Evolutionary conservation across 1,140 invertebrate genomes (phyloP).

Genomic region (Radopholus similis): DNA sequence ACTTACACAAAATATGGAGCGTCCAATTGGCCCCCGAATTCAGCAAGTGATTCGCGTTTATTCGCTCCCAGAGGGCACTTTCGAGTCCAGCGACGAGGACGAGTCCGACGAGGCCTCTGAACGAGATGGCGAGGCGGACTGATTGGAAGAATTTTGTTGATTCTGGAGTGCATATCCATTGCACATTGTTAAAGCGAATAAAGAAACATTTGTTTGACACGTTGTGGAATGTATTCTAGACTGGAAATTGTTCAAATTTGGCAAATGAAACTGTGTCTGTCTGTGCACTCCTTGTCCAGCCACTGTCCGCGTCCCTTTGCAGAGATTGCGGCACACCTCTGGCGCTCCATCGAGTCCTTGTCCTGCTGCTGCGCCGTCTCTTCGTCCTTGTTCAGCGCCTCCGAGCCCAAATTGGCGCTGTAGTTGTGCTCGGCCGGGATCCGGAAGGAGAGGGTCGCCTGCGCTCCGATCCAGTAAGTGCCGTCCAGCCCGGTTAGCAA

Average conservation of each 20-base stretch:
- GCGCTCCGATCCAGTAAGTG: conserved; percentile 30
- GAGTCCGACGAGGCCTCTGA: conserved; percentile 27
- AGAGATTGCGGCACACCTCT: conserved; percentile 25
- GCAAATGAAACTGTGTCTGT: conserved; percentile 26
- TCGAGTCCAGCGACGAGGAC: conserved; percentile 51
- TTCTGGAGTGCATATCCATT: not conserved
- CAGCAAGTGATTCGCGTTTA: conserved; percentile 68
- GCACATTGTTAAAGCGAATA: too few relatives aligned
- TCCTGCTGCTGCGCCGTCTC: conserved; percentile 8
- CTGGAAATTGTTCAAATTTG: conserved; percentile 18
- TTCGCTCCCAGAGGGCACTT: conserved; percentile 52
- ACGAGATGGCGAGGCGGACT: conserved; percentile 30
- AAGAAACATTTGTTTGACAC: not conserved
- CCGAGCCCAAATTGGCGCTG: conserved; percentile 13
- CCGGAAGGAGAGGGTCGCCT: conserved; percentile 15
- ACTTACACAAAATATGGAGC: not conserved
- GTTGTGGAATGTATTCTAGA: not conserved
- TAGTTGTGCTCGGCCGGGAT: conserved; percentile 14
- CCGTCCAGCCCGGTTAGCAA: not conserved
- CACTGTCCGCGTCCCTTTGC: not conserved
- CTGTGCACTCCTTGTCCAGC: conserved; percentile 16
- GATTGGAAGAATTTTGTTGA: not conserved
- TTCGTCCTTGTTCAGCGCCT: not conserved
- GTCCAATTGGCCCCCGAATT: conserved; percentile 62
- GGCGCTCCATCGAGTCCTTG: not conserved